Conservation (phyloP, 1,140 invertebrate genomes). For the Apis dorsata region DNA sequence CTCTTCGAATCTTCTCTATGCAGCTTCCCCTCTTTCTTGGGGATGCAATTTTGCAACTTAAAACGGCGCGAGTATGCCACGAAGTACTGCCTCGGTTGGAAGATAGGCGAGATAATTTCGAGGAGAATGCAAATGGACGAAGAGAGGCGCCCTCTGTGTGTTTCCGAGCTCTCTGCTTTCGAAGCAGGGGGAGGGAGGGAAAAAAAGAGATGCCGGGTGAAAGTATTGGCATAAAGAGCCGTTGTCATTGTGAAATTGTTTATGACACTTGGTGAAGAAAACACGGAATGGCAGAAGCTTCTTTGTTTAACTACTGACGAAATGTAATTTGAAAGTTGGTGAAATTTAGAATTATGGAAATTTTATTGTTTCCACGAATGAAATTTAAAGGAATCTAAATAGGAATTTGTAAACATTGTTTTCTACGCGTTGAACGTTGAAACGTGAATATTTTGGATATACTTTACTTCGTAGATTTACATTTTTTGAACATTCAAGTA, state of each 20-base stretch:
- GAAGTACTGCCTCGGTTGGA: slow-evolving; percentile 11
- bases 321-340: too few species aligned
- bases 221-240: slow-evolving; percentile 14
- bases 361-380: too few species aligned
- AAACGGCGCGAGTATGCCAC: background rate
- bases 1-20: background rate
- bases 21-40: background rate
- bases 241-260: slow-evolving; percentile 15
- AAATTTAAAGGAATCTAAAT: too few species aligned
- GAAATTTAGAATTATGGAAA: background rate
- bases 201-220: background rate
- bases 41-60: slow-evolving; percentile 25
- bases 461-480: too few species aligned
- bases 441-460: too few species aligned
- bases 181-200: background rate
- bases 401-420: too few species aligned
- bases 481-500: too few species aligned
- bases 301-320: background rate
- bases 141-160: slow-evolving; percentile 12
- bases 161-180: background rate
- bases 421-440: too few species aligned
- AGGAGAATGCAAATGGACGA: slow-evolving; percentile 48
- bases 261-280: background rate
- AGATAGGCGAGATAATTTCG: slow-evolving; percentile 54
- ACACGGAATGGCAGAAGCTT: background rate